Percentiles rank a stretch among this genome's conserved stretches.
Evolutionary conservation across 2,888 invertebrate species (phyloP).

Genomic region (Nesidiocoris tenuis): DNA sequence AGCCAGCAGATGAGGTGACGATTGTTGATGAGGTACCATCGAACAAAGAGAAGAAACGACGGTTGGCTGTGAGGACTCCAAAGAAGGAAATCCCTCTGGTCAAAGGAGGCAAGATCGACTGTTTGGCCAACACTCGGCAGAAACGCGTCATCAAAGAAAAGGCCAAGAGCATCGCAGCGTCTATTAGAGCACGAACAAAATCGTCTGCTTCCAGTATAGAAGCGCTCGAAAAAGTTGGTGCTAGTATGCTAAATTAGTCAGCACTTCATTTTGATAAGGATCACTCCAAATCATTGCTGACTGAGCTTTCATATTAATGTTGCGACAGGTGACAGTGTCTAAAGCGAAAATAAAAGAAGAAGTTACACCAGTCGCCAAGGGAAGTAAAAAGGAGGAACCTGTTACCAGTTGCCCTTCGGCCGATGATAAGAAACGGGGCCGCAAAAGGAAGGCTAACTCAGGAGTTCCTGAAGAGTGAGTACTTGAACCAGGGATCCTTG

Average conservation of each 20-base stretch:
- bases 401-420: background rate
- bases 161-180: conserved; percentile 50
- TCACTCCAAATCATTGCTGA: background rate
- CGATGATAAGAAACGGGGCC: conserved; percentile 55
- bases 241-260: too few relatives aligned
- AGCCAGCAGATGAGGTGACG: conserved; percentile 42
- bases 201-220: conserved; percentile 2
- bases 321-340: background rate
- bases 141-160: conserved; percentile 50
- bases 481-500: too few relatives aligned
- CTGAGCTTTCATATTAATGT: background rate
- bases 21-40: conserved; percentile 48
- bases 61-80: conserved; percentile 42
- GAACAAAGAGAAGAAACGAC: conserved; percentile 50
- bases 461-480: conserved; percentile 49
- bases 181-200: conserved; percentile 48
- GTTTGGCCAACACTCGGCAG: conserved; percentile 46
- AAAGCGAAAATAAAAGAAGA: conserved; percentile 44
- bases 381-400: conserved; percentile 47
- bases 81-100: conserved; percentile 54
- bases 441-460: conserved; percentile 55
- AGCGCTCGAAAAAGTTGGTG: conserved; percentile 10
- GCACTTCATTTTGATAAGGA: too few relatives aligned
- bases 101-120: conserved; percentile 51
- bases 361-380: conserved; percentile 30